Conservation (phyloP, 2,797 vertebrate species). For the Percopsis omiscomaycus region DNA sequence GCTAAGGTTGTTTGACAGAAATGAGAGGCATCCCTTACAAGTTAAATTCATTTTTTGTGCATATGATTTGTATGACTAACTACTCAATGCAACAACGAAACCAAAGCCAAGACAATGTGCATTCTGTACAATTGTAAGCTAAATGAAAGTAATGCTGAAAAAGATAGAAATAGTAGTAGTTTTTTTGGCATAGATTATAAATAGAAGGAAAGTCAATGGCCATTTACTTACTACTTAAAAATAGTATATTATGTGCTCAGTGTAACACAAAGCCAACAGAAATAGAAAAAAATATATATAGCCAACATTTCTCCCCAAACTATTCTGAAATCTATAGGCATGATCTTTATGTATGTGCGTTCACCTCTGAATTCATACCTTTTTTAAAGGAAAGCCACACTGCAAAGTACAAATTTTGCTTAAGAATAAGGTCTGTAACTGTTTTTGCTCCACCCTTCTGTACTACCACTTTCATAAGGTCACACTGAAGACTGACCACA, state of each 20-base stretch:
- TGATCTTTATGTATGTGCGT: too few relatives aligned
- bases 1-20: conserved; percentile 30
- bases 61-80: conserved; percentile 11
- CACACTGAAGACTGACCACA: conserved; percentile 31
- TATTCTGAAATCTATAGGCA: too few relatives aligned
- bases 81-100: conserved; percentile 17
- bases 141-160: conserved; percentile 7
- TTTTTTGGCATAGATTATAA: too few relatives aligned
- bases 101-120: conserved; percentile 33
- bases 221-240: too few relatives aligned
- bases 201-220: too few relatives aligned
- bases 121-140: conserved; percentile 18
- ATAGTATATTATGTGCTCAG: neutral
- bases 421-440: conserved; percentile 22
- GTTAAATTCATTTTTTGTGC: conserved; percentile 31
- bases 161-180: too few relatives aligned
- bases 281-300: neutral
- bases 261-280: neutral
- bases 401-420: conserved; percentile 18
- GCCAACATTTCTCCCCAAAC: too few relatives aligned
- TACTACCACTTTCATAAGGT: conserved; percentile 35
- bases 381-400: conserved; percentile 3
- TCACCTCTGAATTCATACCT: too few relatives aligned
- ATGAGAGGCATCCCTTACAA: conserved; percentile 25
- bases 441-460: conserved; percentile 10